Base-by-base conservation (phyloP, 2,888 invertebrate genomes). In the Cheilosia pagana region DNA sequence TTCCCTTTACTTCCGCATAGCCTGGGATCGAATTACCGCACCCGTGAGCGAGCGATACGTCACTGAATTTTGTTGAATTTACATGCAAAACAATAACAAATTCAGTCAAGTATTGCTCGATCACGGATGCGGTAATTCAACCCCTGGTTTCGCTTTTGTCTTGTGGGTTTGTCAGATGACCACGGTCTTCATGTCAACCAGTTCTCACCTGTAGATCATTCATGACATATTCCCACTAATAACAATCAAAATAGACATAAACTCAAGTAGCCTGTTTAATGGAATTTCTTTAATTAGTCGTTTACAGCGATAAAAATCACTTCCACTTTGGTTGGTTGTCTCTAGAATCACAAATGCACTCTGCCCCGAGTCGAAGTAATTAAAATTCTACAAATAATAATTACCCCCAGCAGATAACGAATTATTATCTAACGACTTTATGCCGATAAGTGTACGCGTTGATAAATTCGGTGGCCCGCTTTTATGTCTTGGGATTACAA, bases 301-400 rank as follows among this genome's bases (percentile, higher is more conserved):
- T 25, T 60, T 31, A 28, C 12, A 41, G 5, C 21, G n/a, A 53
- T 55, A 23, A 1, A 63, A 63, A 63, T 74, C 55, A 63, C 55
- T 74, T 19, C 65, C 39, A 65, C 63, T 57, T 55, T 16, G 39
- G 28, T 12, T 21, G 19, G 28, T 10, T 25, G 16, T 60, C 25
- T 35, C 39, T 7, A 31, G 21, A 68, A 50, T 10, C 21, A 43
- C 21, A 23, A 65, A 31, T 55, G 74, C 39, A 57, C 35, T 48
- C 23, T 10, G 31, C 19, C 28, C 2, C 6, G 23, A 48, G 3
- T 21, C 48, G 39, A 48, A 43, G 41, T 19, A 52, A 35, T n/a
- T 50, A 67, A 52, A 52, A 39, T 43, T 41, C 39, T 48, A n/a
- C 8, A 59, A 68, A 10, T 77, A 68, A 10, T 77, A 70, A 77